Conservation (phyloP, 1,140 invertebrate species). For the Drosophila equinoxialis region DNA sequence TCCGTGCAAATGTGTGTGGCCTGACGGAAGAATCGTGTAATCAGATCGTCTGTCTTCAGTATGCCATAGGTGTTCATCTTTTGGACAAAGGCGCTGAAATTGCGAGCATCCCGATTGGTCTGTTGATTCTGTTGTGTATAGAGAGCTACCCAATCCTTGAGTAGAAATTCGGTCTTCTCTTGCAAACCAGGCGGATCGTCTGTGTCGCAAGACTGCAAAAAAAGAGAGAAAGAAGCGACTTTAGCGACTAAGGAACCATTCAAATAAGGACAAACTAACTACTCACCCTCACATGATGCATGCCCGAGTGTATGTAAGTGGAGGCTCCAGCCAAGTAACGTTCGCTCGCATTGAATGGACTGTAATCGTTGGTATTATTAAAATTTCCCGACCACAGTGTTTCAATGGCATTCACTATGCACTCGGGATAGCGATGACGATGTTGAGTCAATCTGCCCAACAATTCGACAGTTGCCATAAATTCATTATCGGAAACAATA, state of each 20-base stretch:
- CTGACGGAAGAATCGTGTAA: slow-evolving; percentile 98
- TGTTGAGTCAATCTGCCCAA: slow-evolving; percentile 89
- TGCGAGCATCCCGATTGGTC: slow-evolving; percentile 94
- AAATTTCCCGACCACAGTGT: slow-evolving; percentile 88
- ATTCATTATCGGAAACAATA: slow-evolving; percentile 91
- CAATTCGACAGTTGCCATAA: slow-evolving; percentile 93
- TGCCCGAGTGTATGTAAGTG: slow-evolving; percentile 96
- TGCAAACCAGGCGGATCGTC: slow-evolving; percentile 96
- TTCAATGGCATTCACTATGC: slow-evolving; percentile 90
- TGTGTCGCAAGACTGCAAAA: slow-evolving; percentile 88
- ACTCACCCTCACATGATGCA: slow-evolving; percentile 89
- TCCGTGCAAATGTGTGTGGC: slow-evolving; percentile 99
- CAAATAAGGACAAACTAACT: slow-evolving; percentile 51
- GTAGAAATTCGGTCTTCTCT: slow-evolving; percentile 96
- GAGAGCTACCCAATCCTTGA: slow-evolving; percentile 97
- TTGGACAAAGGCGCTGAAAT: slow-evolving; percentile 97
- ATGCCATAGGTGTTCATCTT: slow-evolving; percentile 98
- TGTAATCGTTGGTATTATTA: slow-evolving; percentile 84
- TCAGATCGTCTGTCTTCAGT: slow-evolving; percentile 98
- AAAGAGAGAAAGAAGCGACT: slow-evolving; percentile 15
- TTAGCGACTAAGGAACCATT: background rate
- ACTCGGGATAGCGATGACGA: slow-evolving; percentile 91
- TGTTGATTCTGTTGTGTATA: slow-evolving; percentile 88
- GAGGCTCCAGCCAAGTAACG: slow-evolving; percentile 89
- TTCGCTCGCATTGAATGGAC: slow-evolving; percentile 86